Evolutionary conservation across 2,888 invertebrate species (phyloP).

Genomic region (Coenonympha glycerion): DNA sequence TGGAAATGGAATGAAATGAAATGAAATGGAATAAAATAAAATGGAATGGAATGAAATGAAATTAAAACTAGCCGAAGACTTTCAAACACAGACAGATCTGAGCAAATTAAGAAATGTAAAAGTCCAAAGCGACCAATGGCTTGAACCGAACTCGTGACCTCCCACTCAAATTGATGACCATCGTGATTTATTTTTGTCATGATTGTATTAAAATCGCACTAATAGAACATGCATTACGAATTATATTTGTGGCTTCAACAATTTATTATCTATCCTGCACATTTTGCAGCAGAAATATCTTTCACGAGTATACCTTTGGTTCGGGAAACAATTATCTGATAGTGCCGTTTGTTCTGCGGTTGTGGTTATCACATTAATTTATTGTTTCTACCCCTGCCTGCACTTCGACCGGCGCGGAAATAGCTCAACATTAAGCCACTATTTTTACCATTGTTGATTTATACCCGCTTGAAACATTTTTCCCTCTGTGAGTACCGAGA

Average conservation of each 20-base stretch:
- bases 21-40: too few species aligned
- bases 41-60: background rate
- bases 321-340: slow-evolving; percentile 44
- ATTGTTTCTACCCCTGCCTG: slow-evolving; percentile 26
- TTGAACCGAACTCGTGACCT: too few species aligned
- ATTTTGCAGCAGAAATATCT: slow-evolving; percentile 13
- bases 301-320: slow-evolving; percentile 24
- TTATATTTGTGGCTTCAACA: background rate
- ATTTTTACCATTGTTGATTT: slow-evolving; percentile 31
- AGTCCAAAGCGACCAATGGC: too few species aligned
- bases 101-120: too few species aligned
- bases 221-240: too few species aligned
- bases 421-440: slow-evolving; percentile 30
- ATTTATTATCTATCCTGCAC: slow-evolving; percentile 1
- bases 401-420: slow-evolving; percentile 23
- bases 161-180: too few species aligned
- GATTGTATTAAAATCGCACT: too few species aligned
- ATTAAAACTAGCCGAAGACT: too few species aligned
- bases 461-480: slow-evolving; percentile 18
- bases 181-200: too few species aligned
- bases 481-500: slow-evolving; percentile 3
- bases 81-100: too few species aligned
- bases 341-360: slow-evolving; percentile 31
- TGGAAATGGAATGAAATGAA: too few species aligned
- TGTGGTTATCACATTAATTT: slow-evolving; percentile 36